A percentile compares a stretch with the other conserved stretches of the same genome.
These are phyloP conservation scores for Microtus montanus DNA, from an alignment of 2,113 vertebrate genomes.

Conservation along the genomic window DNA sequence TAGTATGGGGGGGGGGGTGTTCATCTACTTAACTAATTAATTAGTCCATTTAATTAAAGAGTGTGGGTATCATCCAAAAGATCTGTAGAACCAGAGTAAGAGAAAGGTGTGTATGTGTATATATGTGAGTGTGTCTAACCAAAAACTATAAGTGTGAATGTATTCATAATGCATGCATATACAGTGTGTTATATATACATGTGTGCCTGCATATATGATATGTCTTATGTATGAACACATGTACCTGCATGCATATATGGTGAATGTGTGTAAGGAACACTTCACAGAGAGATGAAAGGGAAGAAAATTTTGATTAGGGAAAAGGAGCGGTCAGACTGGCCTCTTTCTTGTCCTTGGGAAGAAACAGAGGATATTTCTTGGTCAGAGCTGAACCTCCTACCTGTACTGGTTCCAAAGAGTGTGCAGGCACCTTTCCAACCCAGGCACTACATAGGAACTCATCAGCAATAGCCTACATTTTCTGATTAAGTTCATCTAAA, in stretches of 20 bases:
- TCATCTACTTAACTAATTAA: background rate
- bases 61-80: background rate
- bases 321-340: background rate
- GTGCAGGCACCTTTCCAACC: background rate
- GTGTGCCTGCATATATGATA: background rate
- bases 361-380: constrained; percentile 4
- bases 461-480: background rate
- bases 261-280: background rate
- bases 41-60: background rate
- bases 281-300: background rate
- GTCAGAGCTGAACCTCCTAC: background rate
- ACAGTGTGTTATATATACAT: background rate
- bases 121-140: background rate
- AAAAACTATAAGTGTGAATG: background rate
- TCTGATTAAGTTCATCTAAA: constrained; percentile 27
- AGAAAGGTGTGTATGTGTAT: background rate
- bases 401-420: background rate
- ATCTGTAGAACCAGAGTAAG: background rate
- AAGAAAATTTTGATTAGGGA: background rate
- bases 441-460: background rate
- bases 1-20: background rate
- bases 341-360: background rate
- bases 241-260: background rate
- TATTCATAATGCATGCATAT: too few species aligned
- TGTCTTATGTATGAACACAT: background rate